Evolutionary conservation across 2,888 invertebrate genomes (phyloP).

Genomic region (Ormia ochracea): DNA sequence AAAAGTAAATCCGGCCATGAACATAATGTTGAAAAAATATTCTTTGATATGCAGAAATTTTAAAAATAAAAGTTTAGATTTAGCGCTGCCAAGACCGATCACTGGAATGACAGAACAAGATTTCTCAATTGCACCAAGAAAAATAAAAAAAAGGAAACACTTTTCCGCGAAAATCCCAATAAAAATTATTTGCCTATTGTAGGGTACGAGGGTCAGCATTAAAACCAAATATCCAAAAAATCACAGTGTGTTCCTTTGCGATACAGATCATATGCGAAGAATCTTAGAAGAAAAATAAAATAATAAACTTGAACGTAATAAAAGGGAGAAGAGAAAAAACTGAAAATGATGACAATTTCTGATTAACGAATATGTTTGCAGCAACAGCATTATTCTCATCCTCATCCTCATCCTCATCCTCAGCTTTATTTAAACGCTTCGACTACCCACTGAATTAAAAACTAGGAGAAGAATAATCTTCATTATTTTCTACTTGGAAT

Average conservation of each 20-base stretch:
- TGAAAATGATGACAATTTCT: constrained; percentile 60
- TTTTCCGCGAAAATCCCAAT: too few species aligned
- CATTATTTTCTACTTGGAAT: constrained; percentile 49
- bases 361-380: constrained; percentile 55
- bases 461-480: constrained; percentile 62
- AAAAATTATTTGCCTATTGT: not conserved
- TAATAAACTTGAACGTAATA: not conserved
- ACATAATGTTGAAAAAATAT: not conserved
- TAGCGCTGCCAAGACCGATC: too few species aligned
- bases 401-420: constrained; percentile 20
- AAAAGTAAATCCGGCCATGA: not conserved
- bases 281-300: constrained; percentile 41
- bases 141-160: too few species aligned
- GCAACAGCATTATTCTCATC: constrained; percentile 37
- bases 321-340: constrained; percentile 7
- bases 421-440: constrained; percentile 10
- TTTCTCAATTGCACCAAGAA: too few species aligned
- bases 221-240: not conserved
- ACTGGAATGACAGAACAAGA: too few species aligned
- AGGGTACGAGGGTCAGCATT: not conserved
- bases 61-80: too few species aligned
- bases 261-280: constrained; percentile 51
- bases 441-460: constrained; percentile 43
- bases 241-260: constrained; percentile 25
- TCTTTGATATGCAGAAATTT: too few species aligned